Percentiles rank a stretch among this genome's conserved stretches.
These are phyloP conservation scores for Drosophila anceps DNA, from an alignment of 2,888 invertebrate genomes.

Conservation along the genomic window DNA sequence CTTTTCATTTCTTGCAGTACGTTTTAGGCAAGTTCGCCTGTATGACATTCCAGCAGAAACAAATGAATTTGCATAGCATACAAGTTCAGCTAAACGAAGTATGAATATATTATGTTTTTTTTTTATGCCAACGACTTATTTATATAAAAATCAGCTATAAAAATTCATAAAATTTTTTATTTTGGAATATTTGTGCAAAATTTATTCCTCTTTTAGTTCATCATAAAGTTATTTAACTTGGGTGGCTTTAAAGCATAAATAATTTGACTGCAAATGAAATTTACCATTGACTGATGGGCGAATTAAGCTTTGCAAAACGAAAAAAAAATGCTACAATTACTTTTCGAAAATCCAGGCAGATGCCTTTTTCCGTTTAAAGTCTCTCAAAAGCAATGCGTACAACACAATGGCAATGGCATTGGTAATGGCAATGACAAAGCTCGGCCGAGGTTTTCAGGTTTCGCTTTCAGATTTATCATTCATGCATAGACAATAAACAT, in stretches of 20 bases:
- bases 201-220: background rate
- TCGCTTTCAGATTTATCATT: slow-evolving; percentile 17
- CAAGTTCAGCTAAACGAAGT: background rate
- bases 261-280: slow-evolving; percentile 1
- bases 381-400: slow-evolving; percentile 17
- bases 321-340: slow-evolving; percentile 6
- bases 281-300: slow-evolving; percentile 14
- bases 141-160: background rate
- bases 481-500: slow-evolving; percentile 64
- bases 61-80: slow-evolving; percentile 4
- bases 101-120: background rate
- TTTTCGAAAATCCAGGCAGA: slow-evolving; percentile 2
- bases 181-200: background rate
- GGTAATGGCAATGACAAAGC: slow-evolving; percentile 13
- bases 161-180: slow-evolving; percentile 1
- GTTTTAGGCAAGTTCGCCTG: background rate
- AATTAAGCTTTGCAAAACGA: slow-evolving; percentile 12
- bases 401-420: slow-evolving; percentile 40
- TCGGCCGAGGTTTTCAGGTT: background rate
- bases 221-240: background rate
- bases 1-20: background rate
- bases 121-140: slow-evolving; percentile 1
- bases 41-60: background rate
- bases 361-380: slow-evolving; percentile 20
- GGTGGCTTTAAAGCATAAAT: background rate